Base-by-base conservation (phyloP, 1,140 invertebrate species). In the Helicoverpa armigera region DNA sequence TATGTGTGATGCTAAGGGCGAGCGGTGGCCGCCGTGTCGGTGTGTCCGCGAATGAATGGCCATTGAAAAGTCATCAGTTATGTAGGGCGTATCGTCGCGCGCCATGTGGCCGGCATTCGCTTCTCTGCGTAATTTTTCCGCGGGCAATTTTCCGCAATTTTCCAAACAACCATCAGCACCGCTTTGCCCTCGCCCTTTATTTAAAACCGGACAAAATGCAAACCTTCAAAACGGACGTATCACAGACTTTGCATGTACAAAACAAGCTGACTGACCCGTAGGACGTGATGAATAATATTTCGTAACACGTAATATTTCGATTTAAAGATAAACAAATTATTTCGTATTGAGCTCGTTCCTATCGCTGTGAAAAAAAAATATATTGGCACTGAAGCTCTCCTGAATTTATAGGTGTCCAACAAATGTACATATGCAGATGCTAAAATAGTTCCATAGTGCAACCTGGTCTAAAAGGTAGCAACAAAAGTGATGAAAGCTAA, bases 31-130 rank as follows among this genome's bases (percentile, higher is more conserved):
- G 79, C 67, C 76, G 85, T 65, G 85, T 65, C 76, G 82, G 85
- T 73, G 63, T 75, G 78, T 72, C 88, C 85, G 83, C 87, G 88
- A 89, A 93, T 93, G 91, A 92, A 92, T 91, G 86, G 87, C 93
- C 91, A 94, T 94, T 88, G 91, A 88, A 94, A 94, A 94, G 90
- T 93, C 92, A 94, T 94, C 91, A 94, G 92, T 92, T 92, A 93
- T 93, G 91, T 91, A 92, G 89, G 90, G 87, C 91, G 87, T 86
- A 92, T 89, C 89, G 91, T 86, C 87, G 88, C 87, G 89, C 90
- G 89, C 91, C 92, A 94, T 93, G 91, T 93, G 92, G 90, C 86
- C 87, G 86, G 50, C 75, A 51, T 51, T 75, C 83, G 81, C 86
- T 91, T 83, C 82, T 89, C 88, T 88, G 78, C 87, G 89, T 91